Evolutionary conservation across 1,140 invertebrate genomes (phyloP), one percentile per base, ranked within the genome.

Genomic region (Frieseomelitta varia): DNA sequence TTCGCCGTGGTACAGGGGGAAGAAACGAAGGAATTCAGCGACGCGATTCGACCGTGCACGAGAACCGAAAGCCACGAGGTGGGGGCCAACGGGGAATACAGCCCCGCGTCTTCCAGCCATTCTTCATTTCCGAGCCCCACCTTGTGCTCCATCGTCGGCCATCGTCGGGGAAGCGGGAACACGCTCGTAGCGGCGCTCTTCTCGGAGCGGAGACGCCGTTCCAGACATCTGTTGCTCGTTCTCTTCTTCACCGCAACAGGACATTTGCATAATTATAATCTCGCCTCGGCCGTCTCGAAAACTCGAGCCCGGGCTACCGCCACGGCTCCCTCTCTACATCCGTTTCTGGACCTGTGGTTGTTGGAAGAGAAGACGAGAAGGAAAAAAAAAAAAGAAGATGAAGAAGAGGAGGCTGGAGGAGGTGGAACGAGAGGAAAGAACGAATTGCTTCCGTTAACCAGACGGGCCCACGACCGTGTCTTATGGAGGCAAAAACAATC

Each of bases 211-310:
- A 88, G 80, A 77, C 79, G 89, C 88, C 90, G 90, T 91, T 91
- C 85, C 86, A 85, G 90, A 91, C 90, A 91, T 91, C 90, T 91
- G 90, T 91, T 91, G 90, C 90, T 91, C 81, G 85, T 82, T 83
- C 78, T 90, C 85, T 81, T 87, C 83, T 86, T 88, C 84, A 55
- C 86, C 88, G 89, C 89, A 90, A 90, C 89, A 89, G 85, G 84
- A 81, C 90, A 91, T 91, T 91, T 91, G 90, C 90, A 91, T 91
- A 90, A 91, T 91, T 91, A 91, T 91, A 91, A 91, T 91, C 89
- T 89, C 89, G 88, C 89, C 85, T 82, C 89, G 87, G 79, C 87
- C 83, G 87, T 86, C 90, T 90, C 88, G 85, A 88, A 91, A 90
- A 88, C 85, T 85, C 88, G 67, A 34, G 86, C 39, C 51, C 79